Conservation (phyloP, 2,888 invertebrate species). For the Pyralis farinalis region DNA sequence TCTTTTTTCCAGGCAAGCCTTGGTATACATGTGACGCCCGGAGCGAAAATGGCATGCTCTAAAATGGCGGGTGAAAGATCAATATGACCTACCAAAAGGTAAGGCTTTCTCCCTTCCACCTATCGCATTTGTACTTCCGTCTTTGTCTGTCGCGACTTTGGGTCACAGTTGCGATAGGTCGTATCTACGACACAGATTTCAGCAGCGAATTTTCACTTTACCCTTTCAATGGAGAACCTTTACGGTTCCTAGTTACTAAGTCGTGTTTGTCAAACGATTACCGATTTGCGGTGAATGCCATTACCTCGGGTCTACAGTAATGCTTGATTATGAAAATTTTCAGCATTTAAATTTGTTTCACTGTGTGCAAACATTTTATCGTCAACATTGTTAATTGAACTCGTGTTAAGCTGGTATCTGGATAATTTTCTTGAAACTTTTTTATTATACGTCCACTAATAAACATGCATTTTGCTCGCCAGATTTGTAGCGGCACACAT, state of each 20-base stretch:
- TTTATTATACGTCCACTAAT: too few relatives aligned
- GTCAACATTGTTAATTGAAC: conserved; percentile 41
- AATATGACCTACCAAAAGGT: conserved; percentile 78
- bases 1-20: conserved; percentile 51
- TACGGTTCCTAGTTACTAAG: conserved; percentile 36
- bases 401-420: conserved; percentile 18
- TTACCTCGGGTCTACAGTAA: conserved; percentile 45
- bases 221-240: conserved; percentile 38
- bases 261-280: conserved; percentile 64
- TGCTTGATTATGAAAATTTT: conserved; percentile 61
- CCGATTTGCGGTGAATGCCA: conserved; percentile 57
- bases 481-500: too few relatives aligned
- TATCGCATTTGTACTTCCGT: conserved; percentile 25
- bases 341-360: conserved; percentile 47
- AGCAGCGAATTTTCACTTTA: conserved; percentile 53
- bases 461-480: too few relatives aligned
- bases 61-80: conserved; percentile 81
- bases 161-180: conserved; percentile 67
- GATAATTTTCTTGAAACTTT: neutral
- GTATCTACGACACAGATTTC: conserved; percentile 58
- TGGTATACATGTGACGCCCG: conserved; percentile 69
- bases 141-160: conserved; percentile 52
- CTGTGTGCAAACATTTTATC: conserved; percentile 40
- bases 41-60: conserved; percentile 71
- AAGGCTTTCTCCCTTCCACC: conserved; percentile 44